These are phyloP conservation scores for Hemichromis elongatus DNA, from an alignment of 2,113 vertebrate species.

Conservation along the genomic window DNA sequence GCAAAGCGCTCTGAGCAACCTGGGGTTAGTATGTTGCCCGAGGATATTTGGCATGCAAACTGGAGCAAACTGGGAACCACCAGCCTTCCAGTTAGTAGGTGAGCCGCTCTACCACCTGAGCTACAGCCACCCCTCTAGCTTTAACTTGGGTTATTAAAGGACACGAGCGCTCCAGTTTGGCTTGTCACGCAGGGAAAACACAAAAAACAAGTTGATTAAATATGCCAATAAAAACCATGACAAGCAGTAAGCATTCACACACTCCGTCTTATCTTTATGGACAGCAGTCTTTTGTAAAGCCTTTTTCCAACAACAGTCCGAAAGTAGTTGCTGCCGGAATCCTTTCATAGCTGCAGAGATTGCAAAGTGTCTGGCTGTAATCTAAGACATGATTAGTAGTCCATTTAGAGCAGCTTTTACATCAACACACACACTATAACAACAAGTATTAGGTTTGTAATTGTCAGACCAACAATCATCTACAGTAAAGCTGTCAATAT, in stretches of 20 bases:
- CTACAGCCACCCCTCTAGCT: too few relatives aligned
- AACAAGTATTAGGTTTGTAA: not conserved
- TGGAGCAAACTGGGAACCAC: too few relatives aligned
- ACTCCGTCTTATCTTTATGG: not conserved
- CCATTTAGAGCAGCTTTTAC: not conserved
- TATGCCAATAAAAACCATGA: not conserved
- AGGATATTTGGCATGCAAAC: too few relatives aligned
- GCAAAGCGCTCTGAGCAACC: too few relatives aligned
- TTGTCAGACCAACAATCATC: not conserved
- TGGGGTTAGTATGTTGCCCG: too few relatives aligned
- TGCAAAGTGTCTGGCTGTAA: not conserved
- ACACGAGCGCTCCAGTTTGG: not conserved
- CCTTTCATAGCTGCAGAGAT: not conserved
- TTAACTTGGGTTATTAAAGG: not conserved
- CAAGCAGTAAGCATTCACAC: not conserved
- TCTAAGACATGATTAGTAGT: not conserved
- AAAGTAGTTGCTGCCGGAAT: not conserved
- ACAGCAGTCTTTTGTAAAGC: not conserved
- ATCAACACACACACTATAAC: not conserved
- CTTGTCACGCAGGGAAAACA: not conserved
- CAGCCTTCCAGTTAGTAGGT: too few relatives aligned
- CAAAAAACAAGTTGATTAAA: not conserved
- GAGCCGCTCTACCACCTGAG: too few relatives aligned
- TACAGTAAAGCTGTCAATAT: not conserved
- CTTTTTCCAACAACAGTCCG: too few relatives aligned